Evolutionary conservation across 1,140 invertebrate species (phyloP), one percentile per base, ranked within the genome.

Genomic region (Portunus trituberculatus): DNA sequence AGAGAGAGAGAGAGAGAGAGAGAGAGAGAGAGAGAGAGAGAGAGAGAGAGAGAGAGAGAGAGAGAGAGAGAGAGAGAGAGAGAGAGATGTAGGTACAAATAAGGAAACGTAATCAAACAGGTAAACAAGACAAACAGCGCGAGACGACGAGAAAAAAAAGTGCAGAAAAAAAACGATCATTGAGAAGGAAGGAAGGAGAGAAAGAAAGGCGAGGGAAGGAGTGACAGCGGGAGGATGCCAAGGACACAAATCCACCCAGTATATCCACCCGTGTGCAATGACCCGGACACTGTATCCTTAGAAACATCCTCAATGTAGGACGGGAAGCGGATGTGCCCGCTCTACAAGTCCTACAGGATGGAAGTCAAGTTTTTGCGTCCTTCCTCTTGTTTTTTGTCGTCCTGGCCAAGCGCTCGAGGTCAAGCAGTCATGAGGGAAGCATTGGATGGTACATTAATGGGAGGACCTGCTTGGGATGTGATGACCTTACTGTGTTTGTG

Each of bases 1-100:
- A 76, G 67, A 76, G 67, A 76, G n/a, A 76, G n/a, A 76, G 67
- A 76, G 67, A 76, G 67, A 59, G 52, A 59, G 52, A 59, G 52
- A 59, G 52, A 59, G 52, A 59, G 52, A 59, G 52, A 59, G 52
- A 59, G 52, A 59, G 52, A 59, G 52, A 59, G 52, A 59, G 52
- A 76, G 67, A 76, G 20, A 76, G 67, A 76, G 20, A 76, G 67
- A 76, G 67, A 76, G n/a, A 76, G n/a, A 76, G 67, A 76, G 67
- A 76, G 67, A 76, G n/a, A 76, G n/a, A 76, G 20, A n/a, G 67
- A 76, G 20, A 76, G 67, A 76, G 67, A 76, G 67, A 76, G n/a
- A 76, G 67, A 76, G n/a, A 76, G 67, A 76, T 0, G 20, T 7
- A 76, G n/a, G n/a, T 20, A 76, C 67, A 76, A 76, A 76, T 76